Evolutionary conservation across 2,888 invertebrate genomes (phyloP).

Genomic region (Phortica okadai): DNA sequence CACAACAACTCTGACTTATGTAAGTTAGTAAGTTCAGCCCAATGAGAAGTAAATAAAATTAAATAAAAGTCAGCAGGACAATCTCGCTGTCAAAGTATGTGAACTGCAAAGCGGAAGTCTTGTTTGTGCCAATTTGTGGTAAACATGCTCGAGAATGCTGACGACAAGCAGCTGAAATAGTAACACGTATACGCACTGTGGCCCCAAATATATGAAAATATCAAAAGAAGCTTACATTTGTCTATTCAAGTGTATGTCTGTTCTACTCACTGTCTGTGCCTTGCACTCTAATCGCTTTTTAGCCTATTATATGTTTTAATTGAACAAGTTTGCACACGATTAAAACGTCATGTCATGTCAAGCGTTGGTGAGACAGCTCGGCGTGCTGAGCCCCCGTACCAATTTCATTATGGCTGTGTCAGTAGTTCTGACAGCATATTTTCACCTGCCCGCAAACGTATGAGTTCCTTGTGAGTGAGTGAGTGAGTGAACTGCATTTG

Average conservation of each 20-base stretch:
- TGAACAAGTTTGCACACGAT: constrained; percentile 69
- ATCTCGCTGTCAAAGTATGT: not conserved
- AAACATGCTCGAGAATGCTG: no score
- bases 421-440: constrained; percentile 64
- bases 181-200: no score
- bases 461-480: not conserved
- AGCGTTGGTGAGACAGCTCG: not conserved
- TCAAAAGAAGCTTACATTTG: no score
- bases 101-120: not conserved
- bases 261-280: not conserved
- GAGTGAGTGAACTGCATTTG: constrained; percentile 14
- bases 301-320: constrained; percentile 50
- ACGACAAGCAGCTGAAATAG: no score
- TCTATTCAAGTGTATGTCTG: not conserved
- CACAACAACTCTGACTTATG: not conserved
- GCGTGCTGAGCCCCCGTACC: constrained; percentile 42
- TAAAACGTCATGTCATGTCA: constrained; percentile 58
- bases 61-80: constrained; percentile 14
- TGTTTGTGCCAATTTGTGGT: no score
- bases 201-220: no score
- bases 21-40: not conserved
- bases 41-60: constrained; percentile 6
- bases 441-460: constrained; percentile 33
- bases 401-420: constrained; percentile 67
- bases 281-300: not conserved